Evolutionary conservation across 2,113 vertebrate species (phyloP).

Genomic region (Clarias macrocephalus): DNA sequence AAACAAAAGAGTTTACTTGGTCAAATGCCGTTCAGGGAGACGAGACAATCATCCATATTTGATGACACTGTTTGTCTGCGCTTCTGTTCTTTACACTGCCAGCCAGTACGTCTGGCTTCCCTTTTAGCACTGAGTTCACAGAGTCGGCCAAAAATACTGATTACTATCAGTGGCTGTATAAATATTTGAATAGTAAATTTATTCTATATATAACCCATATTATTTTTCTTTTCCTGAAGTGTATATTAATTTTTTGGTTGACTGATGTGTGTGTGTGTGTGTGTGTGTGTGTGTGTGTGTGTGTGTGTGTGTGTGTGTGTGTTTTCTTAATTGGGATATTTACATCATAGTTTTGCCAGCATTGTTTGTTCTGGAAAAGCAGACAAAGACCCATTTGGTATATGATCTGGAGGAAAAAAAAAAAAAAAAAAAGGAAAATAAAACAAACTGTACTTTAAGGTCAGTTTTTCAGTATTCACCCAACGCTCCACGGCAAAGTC

Average conservation of each 20-base stretch:
- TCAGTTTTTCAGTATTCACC: slow-evolving; percentile 45
- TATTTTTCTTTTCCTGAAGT: too few species aligned
- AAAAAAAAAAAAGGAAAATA: slow-evolving; percentile 20
- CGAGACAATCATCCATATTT: slow-evolving; percentile 74
- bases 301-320: too few species aligned
- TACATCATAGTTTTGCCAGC: slow-evolving; percentile 41
- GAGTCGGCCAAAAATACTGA: too few species aligned
- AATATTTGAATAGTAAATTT: too few species aligned
- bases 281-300: too few species aligned
- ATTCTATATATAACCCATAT: too few species aligned
- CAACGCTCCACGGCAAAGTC: slow-evolving; percentile 28
- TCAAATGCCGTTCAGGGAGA: slow-evolving; percentile 68
- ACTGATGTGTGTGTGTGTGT: too few species aligned
- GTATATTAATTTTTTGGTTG: too few species aligned
- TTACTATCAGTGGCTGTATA: too few species aligned
- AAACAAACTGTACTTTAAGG: slow-evolving; percentile 11
- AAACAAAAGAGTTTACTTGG: slow-evolving; percentile 71
- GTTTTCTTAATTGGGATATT: slow-evolving; percentile 47
- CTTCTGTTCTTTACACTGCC: slow-evolving; percentile 55
- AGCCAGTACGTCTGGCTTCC: slow-evolving; percentile 42
- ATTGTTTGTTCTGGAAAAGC: background rate
- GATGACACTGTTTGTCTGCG: slow-evolving; percentile 67
- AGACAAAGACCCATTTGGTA: background rate
- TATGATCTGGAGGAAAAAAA: background rate
- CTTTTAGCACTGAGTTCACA: slow-evolving; percentile 41